These are phyloP conservation scores for Mongoloraphidia duomilia DNA, from an alignment of 2,888 invertebrate genomes.

Conservation along the genomic window DNA sequence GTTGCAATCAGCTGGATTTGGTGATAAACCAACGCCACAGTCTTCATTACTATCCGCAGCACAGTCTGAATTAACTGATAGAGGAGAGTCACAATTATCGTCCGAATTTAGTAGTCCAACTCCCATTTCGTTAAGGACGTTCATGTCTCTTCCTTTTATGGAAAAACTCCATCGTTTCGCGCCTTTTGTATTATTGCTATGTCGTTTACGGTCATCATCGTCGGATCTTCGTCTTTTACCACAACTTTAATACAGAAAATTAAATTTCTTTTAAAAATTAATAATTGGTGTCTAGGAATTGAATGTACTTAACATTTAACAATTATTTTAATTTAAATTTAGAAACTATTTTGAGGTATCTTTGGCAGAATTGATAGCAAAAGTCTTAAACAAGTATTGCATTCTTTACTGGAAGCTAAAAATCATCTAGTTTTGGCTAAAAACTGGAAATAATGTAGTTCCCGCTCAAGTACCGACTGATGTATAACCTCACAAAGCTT, in stretches of 20 bases:
- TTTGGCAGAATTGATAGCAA: no score
- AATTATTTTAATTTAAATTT: no score
- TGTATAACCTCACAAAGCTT: no score
- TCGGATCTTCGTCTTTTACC: neutral
- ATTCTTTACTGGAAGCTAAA: no score
- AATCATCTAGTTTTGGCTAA: no score
- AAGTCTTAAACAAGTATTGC: no score
- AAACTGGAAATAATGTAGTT: no score
- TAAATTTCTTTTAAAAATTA: neutral
- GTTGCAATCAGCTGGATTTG: neutral
- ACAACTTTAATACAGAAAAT: neutral
- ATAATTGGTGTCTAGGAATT: neutral
- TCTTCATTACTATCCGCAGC: conserved; percentile 19
- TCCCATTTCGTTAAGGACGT: conserved; percentile 42
- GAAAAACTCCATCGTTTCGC: conserved; percentile 23
- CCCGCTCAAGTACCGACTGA: no score
- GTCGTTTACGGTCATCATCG: neutral
- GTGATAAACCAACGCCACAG: neutral
- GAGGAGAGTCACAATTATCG: conserved; percentile 16
- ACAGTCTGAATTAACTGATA: conserved; percentile 4
- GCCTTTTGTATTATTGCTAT: neutral
- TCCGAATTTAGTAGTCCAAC: conserved; percentile 42
- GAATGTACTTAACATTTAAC: neutral
- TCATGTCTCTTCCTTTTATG: conserved; percentile 28
- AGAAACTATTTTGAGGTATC: no score